Percentiles rank a stretch among this genome's conserved stretches.
Evolutionary conservation across 2,113 vertebrate species (phyloP).

Genomic region (Capricornis sumatraensis): DNA sequence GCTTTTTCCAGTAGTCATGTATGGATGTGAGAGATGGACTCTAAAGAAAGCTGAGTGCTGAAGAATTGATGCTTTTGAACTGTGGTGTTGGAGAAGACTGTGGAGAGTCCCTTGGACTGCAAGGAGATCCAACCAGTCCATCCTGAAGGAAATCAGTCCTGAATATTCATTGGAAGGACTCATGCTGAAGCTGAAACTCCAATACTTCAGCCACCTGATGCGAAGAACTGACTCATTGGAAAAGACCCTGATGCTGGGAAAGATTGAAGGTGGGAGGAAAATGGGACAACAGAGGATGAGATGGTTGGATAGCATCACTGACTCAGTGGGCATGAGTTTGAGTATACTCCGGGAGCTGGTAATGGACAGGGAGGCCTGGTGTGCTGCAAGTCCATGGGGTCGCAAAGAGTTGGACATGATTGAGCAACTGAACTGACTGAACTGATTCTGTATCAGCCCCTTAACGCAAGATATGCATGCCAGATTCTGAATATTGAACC

Average conservation of each 20-base stretch:
- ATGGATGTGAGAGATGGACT: background rate
- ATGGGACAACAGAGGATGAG: background rate
- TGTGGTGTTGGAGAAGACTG: background rate
- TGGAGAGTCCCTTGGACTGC: background rate
- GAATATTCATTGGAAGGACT: background rate
- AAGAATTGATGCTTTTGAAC: background rate
- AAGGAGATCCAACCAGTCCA: background rate
- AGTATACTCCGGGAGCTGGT: rapidly evolving
- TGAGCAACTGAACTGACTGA: background rate
- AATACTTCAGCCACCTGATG: background rate
- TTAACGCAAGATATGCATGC: background rate
- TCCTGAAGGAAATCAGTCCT: background rate
- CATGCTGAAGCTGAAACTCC: background rate
- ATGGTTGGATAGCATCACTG: background rate
- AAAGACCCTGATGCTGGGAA: background rate
- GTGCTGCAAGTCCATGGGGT: background rate
- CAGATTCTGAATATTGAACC: background rate
- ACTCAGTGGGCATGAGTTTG: background rate
- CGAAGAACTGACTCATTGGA: background rate
- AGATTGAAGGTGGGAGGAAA: background rate
- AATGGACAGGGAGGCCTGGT: background rate
- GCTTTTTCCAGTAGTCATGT: background rate
- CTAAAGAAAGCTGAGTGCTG: background rate
- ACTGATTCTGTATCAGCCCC: background rate
- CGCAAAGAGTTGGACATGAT: background rate